Base-by-base conservation (phyloP, 2,113 vertebrate genomes). In the Crotalus helleri region DNA sequence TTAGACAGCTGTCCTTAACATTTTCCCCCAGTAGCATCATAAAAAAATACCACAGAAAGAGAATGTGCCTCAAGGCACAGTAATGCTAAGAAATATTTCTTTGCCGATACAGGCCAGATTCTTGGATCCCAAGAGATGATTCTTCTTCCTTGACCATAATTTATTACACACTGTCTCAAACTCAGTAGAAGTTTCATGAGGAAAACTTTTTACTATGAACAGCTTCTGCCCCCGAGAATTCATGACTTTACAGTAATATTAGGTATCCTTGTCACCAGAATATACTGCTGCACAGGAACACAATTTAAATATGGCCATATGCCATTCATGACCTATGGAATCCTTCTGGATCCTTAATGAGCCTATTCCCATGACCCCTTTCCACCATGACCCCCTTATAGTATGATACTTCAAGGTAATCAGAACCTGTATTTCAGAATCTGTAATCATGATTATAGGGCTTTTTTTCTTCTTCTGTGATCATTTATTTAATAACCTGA, bases 341-440 rank as follows among this genome's bases (percentile, higher is more conserved):
- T 96, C 94, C 54, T 93, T 94, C 92, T 69, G 90, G 93, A 94
- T 55, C 44, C 23, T 69, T 74, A 87, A 91, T 57, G n/a, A 33
- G 55, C 39, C 92, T 74, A 87, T 59, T 89, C 94, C 94, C 88
- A 92, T 86, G 92, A 92, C 53, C 10, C 64, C 12, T 88, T 88
- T 29, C 10, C 91, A 49, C 39, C 4, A 89, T 33, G 89, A 26
- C 46, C 24, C 93, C 92, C 91, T 9, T 3, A 91, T 89, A 74
- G 17, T 90, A 90, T 33, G 10, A 69, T 90, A 59, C 58, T 93
- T 92, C 39, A 24, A 81, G 33, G 46, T 95, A 90, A 58, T 64
- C 92, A 85, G 33, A 44, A 44, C 7, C 3, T 81, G 7, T 44
- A 81, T 44, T 81, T 81, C 74, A 81, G 33, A 81, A 81, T 9